phyloP scores from a whole-genome alignment of 2,113 vertebrate species.

The Cettia cetti region DNA sequence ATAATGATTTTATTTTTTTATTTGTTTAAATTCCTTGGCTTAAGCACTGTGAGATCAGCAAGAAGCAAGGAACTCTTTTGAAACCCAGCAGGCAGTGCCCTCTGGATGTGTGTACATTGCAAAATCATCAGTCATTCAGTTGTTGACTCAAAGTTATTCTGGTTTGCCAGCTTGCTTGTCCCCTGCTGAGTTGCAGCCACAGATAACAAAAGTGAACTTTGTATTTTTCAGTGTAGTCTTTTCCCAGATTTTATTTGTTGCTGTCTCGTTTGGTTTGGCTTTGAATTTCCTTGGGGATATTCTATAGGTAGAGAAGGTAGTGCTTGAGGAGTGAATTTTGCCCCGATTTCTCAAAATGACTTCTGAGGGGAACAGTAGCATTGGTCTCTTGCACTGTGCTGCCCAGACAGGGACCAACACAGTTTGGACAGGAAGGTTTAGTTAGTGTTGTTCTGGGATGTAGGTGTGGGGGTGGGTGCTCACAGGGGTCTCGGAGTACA shows the following conservation, averaged over 20 bases:
- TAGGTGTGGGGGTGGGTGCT: not conserved
- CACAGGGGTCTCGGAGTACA: not conserved
- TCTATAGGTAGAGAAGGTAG: not conserved
- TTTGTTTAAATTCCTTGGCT: not conserved
- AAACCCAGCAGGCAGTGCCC: not conserved
- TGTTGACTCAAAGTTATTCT: slow-evolving; percentile 9
- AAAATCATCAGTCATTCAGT: not conserved
- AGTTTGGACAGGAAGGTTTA: not conserved
- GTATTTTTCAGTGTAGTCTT: not conserved
- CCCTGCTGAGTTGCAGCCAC: not conserved
- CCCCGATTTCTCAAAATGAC: not conserved
- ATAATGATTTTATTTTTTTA: not conserved
- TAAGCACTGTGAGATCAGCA: not conserved
- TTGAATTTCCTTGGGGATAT: not conserved
- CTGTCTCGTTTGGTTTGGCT: not conserved
- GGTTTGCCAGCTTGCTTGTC: not conserved
- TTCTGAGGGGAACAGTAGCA: not conserved
- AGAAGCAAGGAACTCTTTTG: not conserved
- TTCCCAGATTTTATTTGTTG: not conserved
- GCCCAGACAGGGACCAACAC: not conserved
- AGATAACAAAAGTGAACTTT: slow-evolving; percentile 13
- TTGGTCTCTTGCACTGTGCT: not conserved
- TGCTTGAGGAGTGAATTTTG: not conserved
- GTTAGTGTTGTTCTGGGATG: not conserved
- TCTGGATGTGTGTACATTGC: not conserved